phyloP scores from a whole-genome alignment of 92 coral and sea anemone species.

The Parazoanthus swiftii region DNA sequence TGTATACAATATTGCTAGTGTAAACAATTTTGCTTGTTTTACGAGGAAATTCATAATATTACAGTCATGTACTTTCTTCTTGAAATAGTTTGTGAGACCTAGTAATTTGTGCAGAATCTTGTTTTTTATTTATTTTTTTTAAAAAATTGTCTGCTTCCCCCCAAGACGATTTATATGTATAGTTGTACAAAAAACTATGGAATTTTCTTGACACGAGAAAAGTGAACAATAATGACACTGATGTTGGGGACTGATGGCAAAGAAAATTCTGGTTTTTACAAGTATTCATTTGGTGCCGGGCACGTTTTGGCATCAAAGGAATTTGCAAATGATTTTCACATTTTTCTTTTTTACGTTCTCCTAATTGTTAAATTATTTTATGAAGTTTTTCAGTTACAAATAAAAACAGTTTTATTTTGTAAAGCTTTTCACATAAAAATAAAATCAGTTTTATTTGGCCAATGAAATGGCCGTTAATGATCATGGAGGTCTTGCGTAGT shows the following conservation, averaged over 20 bases:
- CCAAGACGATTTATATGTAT: not conserved
- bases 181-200: not conserved
- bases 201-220: not conserved
- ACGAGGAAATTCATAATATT: too few relatives aligned
- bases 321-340: not conserved
- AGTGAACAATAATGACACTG: not conserved
- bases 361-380: not conserved
- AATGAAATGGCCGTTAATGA: not conserved
- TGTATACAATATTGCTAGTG: too few relatives aligned
- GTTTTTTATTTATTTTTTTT: too few relatives aligned
- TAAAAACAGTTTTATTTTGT: too few relatives aligned
- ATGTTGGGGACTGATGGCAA: not conserved
- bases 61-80: too few relatives aligned
- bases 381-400: too few relatives aligned
- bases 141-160: too few relatives aligned
- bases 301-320: not conserved
- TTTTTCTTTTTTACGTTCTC: not conserved
- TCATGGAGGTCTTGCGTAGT: not conserved
- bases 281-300: too few relatives aligned
- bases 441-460: not conserved
- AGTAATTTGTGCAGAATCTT: too few relatives aligned
- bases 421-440: not conserved
- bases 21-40: too few relatives aligned
- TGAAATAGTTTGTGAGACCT: too few relatives aligned
- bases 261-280: too few relatives aligned